These are phyloP conservation scores for Malthinus seriepunctatus DNA, from an alignment of 2,888 invertebrate genomes.

Conservation along the genomic window DNA sequence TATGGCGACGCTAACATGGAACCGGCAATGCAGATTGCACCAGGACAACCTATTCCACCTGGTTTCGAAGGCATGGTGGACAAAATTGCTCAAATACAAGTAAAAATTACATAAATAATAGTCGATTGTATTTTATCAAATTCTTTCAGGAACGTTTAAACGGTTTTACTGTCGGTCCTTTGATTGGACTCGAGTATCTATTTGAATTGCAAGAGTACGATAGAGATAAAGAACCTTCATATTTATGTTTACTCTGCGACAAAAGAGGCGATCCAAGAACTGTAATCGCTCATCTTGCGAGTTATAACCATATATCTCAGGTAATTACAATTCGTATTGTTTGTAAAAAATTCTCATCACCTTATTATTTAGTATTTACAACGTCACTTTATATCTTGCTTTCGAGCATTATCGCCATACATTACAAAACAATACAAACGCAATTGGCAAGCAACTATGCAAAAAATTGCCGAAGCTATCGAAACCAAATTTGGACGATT, in stretches of 20 bases:
- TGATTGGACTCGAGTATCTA: constrained; percentile 79
- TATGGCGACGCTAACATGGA: constrained; percentile 3
- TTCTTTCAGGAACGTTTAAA: constrained; percentile 55
- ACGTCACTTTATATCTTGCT: constrained; percentile 66
- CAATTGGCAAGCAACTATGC: constrained; percentile 56
- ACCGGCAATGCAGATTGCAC: constrained; percentile 51
- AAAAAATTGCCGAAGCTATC: constrained; percentile 66
- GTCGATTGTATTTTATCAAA: not conserved
- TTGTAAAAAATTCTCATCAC: no score
- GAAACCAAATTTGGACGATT: constrained; percentile 75
- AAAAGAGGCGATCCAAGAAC: constrained; percentile 80
- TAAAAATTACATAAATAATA: constrained; percentile 26
- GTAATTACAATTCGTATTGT: no score
- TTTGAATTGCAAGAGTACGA: constrained; percentile 71
- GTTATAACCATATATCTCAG: constrained; percentile 67
- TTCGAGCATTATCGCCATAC: constrained; percentile 63
- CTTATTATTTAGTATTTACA: constrained; percentile 69
- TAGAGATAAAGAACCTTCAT: constrained; percentile 69
- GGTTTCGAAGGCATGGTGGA: constrained; percentile 69
- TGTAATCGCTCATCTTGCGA: constrained; percentile 77
- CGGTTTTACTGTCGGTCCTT: constrained; percentile 57
- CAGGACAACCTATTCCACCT: constrained; percentile 72
- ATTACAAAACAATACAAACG: constrained; percentile 62
- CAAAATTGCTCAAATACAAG: constrained; percentile 49
- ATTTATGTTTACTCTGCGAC: constrained; percentile 77